Base-by-base conservation (phyloP, 2,113 vertebrate species). In the Cyprinodon tularosa region DNA sequence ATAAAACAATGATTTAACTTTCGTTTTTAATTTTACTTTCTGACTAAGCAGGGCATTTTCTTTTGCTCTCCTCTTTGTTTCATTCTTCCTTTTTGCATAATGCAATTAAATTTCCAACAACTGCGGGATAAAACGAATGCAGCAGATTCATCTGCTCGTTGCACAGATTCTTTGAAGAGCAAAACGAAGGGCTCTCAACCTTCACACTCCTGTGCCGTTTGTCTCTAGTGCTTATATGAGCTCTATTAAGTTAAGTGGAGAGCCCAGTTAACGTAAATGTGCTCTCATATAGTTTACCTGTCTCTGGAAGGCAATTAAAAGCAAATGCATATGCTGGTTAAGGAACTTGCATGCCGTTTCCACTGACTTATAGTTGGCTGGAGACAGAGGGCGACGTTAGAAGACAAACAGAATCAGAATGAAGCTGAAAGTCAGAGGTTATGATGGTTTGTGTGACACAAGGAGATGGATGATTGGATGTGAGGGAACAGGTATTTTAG, bases 331-430 rank as follows among this genome's bases (percentile, higher is more conserved):
- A 60, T 60, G 62, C 69, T 44, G 86, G 57, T 77, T 77, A 61
- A 72, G 44, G 71, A 65, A 38, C 77, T 57, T 42, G 36, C 73
- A 37, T 66, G 62, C 80, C 48, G 10, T 20, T 37, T 47, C 29
- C 66, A 66, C 71, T 66, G 75, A 78, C 78, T 57, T 73, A 59
- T 71, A 82, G 74, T 67, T 60, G 40, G 66, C 69, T 62, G 63
- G 62, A 76, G 82, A 78, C 85, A 84, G 85, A 72, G 29, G 69
- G 68, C 47, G 38, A 65, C 63, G 38, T 71, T 62, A 78, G 72
- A 42, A 38, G 71, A 81, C 79, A 69, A 76, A 4, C 0, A 47
- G 79, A 81, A 50, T 36, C 62, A 72, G 77, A 71, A 59, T 72
- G 75, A 79, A 75, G 72, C n/a, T 1, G 64, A 74, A 29, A 11